Percentiles rank a stretch among this genome's conserved stretches.
phyloP scores from a whole-genome alignment of 2,113 vertebrate genomes.

The Takifugu flavidus region DNA sequence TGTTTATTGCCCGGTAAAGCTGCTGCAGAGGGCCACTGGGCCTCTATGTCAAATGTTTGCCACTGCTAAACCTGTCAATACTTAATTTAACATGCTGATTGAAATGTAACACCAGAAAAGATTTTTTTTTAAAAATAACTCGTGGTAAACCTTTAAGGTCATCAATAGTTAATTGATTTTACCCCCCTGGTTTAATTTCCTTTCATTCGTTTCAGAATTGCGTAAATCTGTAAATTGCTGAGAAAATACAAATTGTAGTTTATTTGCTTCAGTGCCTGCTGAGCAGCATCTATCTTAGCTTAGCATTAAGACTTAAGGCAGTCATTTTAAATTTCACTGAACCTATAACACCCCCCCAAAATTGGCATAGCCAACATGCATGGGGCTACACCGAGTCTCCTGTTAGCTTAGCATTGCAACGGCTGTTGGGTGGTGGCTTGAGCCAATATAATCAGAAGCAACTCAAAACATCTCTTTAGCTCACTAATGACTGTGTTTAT shows the following conservation, averaged over 20 bases:
- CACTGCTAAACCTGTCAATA: constrained; percentile 42
- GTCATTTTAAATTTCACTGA: neutral
- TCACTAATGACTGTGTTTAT: no score
- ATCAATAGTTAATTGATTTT: neutral
- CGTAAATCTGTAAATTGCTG: no score
- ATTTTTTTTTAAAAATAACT: constrained; percentile 1
- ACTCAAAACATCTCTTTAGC: no score
- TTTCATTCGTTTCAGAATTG: no score
- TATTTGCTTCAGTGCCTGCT: no score
- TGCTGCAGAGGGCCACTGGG: constrained; percentile 20
- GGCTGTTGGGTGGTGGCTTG: no score
- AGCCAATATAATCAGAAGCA: no score
- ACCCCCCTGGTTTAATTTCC: no score
- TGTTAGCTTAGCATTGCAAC: constrained; percentile 4
- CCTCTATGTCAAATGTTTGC: constrained; percentile 31
- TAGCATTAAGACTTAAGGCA: neutral
- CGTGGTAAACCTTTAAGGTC: constrained; percentile 1
- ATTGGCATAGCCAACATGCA: no score
- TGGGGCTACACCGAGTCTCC: neutral
- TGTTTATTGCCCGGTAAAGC: constrained; percentile 47
- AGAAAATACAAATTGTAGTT: no score
- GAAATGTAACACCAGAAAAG: constrained; percentile 11
- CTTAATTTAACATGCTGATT: constrained; percentile 26
- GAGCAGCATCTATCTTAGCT: neutral
- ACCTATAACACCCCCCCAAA: neutral